Evolutionary conservation across 2,113 vertebrate species (phyloP), one percentile per base, ranked within the genome.

Genomic region (Geococcyx californianus): DNA sequence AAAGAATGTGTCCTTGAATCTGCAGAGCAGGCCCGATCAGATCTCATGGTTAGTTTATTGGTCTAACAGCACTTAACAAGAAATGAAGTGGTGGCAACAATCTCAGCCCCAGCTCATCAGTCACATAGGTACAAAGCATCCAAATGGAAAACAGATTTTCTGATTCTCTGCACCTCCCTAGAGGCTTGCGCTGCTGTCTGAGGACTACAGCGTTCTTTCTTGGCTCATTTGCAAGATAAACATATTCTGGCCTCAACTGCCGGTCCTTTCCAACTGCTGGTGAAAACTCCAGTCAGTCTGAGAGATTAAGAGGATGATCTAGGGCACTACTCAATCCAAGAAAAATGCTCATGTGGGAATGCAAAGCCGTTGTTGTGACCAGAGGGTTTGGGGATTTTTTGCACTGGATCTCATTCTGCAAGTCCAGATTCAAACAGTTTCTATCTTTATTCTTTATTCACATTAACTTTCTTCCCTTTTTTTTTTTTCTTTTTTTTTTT

Each of bases 321-420:
- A 73, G 93, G 80, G 77, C 91, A 95, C 87, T 85, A 94, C 93
- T 96, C 67, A 93, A 92, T 84, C 80, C 75, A 80, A 86, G 75
- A 97, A 95, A 96, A 97, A 96, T 94, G 95, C 86, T 96, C 82
- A 66, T 47, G 36, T 83, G 93, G 92, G 87, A 95, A 86, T 1
- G 7, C 64, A 96, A 91, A 72, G 68, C 63, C 14, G 45, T 88
- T 95, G 49, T 78, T 87, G 66, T 81, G 85, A 91, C 25, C 72
- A 69, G 69, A 74, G 26, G 26, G 20, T 11, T 15, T 11, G 52
- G 81, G 68, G 60, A 56, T 11, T 58, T 89, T 73, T 66, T 56
- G 60, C 55, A 66, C 45, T 93, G 59, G 19, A 73, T 76, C n/a
- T 62, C 60, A 59, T 60, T 86, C 58, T 93, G 40, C 51, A 95